Evolutionary conservation across 2,797 vertebrate species (phyloP).

Genomic region (Hippopotamyrus pictus): DNA sequence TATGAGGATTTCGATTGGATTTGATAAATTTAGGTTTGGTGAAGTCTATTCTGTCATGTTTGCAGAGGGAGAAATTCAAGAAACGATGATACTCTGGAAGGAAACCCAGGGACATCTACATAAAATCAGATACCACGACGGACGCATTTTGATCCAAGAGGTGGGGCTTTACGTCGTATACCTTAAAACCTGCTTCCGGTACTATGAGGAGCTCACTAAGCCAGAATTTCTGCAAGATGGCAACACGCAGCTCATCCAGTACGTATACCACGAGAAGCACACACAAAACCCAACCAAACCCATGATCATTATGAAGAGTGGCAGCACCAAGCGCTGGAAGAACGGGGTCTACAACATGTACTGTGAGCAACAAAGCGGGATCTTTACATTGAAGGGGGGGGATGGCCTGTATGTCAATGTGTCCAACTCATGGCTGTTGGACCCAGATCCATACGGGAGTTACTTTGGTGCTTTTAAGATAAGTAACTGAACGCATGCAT

Average conservation of each 20-base stretch:
- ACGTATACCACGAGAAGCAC: conserved; percentile 76
- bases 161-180: conserved; percentile 91
- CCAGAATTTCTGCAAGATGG: conserved; percentile 52
- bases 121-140: conserved; percentile 74
- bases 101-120: conserved; percentile 66
- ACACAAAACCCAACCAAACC: conserved; percentile 68
- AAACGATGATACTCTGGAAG: conserved; percentile 74
- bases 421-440: conserved; percentile 80
- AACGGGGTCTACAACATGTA: conserved; percentile 83
- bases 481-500: conserved; percentile 63
- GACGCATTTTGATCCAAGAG: conserved; percentile 75
- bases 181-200: conserved; percentile 88
- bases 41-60: not conserved
- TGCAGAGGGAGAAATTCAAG: conserved; percentile 44
- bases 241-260: conserved; percentile 82
- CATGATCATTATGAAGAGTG: conserved; percentile 79
- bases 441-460: conserved; percentile 77
- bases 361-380: conserved; percentile 84
- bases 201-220: conserved; percentile 25
- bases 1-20: not conserved
- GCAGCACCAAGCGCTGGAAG: conserved; percentile 83
- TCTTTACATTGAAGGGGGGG: conserved; percentile 70
- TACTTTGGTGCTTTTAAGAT: conserved; percentile 92
- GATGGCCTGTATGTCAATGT: conserved; percentile 83
- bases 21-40: not conserved